Evolutionary conservation across 1,140 invertebrate species (phyloP), one percentile per base, ranked within the genome.

Genomic region (Drosophila funebris): DNA sequence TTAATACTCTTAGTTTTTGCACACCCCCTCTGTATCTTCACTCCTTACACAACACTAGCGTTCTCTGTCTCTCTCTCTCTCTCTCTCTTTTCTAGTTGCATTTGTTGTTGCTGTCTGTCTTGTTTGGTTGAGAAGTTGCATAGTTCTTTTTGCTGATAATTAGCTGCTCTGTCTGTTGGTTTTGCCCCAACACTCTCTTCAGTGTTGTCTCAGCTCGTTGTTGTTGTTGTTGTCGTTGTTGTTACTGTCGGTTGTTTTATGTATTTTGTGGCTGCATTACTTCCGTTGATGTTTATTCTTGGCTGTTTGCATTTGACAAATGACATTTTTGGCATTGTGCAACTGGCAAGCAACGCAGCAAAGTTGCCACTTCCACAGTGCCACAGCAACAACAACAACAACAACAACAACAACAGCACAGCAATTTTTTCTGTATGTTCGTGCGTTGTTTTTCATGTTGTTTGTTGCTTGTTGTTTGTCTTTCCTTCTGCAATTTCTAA

Each of bases 201-300:
- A 31, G 31, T 70, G 36, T 62, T 60, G 27, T 60, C 76, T 53
- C 50, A 50, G 33, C 22, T 20, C 6, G 22, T 63, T 48, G 31
- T 52, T 67, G 4, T 18, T 22, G 16, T 18, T 16, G 46, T 36
- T 36, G 14, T 33, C 22, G 37, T 37, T 41, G 63, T 41, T 75
- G 62, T 64, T 80, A 64, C 31, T 63, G 80, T 61, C 58, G 78
- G 73, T 87, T 85, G 82, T 85, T 87, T 82, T 85, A 85, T 85
- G 83, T 85, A 85, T 85, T 85, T 81, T 85, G 81, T 78, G 81
- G 81, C 81, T 85, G 82, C 81, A 85, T 85, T 85, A 85, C 81
- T 85, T 85, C 81, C 81, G 81, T 85, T 85, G 81, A 85, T 85
- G 81, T 85, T 85, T 85, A 85, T 85, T 87, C 83, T 85, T 87